Base-by-base conservation (phyloP, 2,113 vertebrate genomes). In the Brachirus orientalis region DNA sequence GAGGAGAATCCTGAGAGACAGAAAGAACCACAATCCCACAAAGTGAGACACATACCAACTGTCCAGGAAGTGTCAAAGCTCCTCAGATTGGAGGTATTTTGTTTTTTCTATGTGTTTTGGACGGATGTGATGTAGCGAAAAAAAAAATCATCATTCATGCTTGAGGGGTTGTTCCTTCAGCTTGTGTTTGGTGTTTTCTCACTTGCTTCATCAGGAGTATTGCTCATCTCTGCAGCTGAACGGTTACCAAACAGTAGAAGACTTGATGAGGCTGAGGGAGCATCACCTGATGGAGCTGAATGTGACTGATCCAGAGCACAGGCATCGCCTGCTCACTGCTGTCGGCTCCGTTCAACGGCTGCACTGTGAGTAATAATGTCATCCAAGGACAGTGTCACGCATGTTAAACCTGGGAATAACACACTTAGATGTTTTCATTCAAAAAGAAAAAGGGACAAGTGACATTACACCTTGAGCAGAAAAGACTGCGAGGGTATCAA, bases 241-340 rank as follows among this genome's bases (percentile, higher is more conserved):
- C 10, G 95, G 96, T 48, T 96, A 96, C 73, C 94, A 98, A 90
- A 94, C 88, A 4, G 86, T 95, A 19, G 95, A 96, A 6, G 96
- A 98, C 85, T 90, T 98, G 82, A 94, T 93, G 69, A 89, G 94
- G 69, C 91, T 98, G 77, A 93, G 91, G 56, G 97, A 98, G 40
- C 91, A 90, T 69, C 94, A 98, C 66, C 91, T 98, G 54, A 88
- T 92, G 12, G 94, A 96, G 90, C 89, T 98, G 82, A 95, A 96
- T 58, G 93, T 97, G 86, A 92, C 87, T 1, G 91, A 96, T 48
- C 93, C 95, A 37, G 95, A 96, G 81, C 95, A 96, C 71, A 92
- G 95, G 64, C 88, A 65, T 56, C 92, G 91, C 72, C 90, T 98
- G 61, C 90, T 98, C 41, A 84, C 92, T 14, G 95, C 95, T 43